These are phyloP conservation scores for Brachyopa scutellaris DNA, from an alignment of 2,888 invertebrate genomes.

Conservation along the genomic window DNA sequence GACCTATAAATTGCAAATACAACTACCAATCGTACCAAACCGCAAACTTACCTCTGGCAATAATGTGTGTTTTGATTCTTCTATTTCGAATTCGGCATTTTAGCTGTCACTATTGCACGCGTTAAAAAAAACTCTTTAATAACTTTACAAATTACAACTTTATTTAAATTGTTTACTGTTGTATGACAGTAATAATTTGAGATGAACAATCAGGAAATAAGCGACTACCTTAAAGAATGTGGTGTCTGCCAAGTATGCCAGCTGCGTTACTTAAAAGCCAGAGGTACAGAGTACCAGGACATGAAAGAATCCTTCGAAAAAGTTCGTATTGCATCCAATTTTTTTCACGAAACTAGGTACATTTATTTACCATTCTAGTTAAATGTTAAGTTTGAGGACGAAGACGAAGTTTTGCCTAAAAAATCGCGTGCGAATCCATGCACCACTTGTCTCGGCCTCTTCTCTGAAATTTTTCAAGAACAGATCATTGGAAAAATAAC, in stretches of 20 bases:
- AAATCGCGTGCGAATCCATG: conserved; percentile 84
- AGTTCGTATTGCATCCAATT: too few species aligned
- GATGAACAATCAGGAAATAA: conserved; percentile 83
- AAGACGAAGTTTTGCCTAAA: conserved; percentile 77
- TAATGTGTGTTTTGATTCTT: too few species aligned
- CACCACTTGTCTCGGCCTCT: conserved; percentile 87
- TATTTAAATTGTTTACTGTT: too few species aligned
- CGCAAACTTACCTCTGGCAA: conserved; percentile 14
- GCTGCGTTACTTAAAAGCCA: conserved; percentile 86
- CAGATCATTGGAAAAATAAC: conserved; percentile 83
- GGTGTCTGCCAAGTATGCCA: conserved; percentile 88
- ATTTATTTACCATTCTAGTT: conserved; percentile 52
- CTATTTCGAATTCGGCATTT: too few species aligned
- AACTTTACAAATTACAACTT: too few species aligned
- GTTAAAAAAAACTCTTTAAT: too few species aligned
- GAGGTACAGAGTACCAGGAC: conserved; percentile 84
- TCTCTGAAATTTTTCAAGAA: conserved; percentile 84
- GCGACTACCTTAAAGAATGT: conserved; percentile 82
- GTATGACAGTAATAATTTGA: too few species aligned
- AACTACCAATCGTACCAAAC: too few species aligned
- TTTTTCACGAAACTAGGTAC: too few species aligned
- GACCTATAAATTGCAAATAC: too few species aligned
- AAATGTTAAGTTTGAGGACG: conserved; percentile 69
- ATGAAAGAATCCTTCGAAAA: conserved; percentile 82
- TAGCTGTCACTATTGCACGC: conserved; percentile 29